These are phyloP conservation scores for Lucinisca nassula DNA, from an alignment of 2,888 invertebrate species.

Conservation along the genomic window DNA sequence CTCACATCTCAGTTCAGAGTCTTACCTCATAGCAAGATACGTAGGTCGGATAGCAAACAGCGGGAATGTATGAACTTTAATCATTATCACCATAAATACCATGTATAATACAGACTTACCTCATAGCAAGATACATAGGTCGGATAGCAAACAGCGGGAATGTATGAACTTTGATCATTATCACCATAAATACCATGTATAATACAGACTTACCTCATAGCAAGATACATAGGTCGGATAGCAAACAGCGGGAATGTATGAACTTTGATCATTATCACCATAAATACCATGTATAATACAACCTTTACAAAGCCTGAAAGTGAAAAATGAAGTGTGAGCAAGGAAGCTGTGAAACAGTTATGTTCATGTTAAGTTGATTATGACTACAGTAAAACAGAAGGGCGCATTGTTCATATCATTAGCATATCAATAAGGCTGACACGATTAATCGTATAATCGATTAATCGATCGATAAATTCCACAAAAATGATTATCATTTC, in stretches of 20 bases:
- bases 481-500: too few relatives aligned
- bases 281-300: constrained; percentile 96
- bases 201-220: constrained; percentile 94
- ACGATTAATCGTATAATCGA: too few relatives aligned
- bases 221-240: constrained; percentile 99
- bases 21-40: constrained; percentile 98
- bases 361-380: too few relatives aligned
- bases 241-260: constrained; percentile 99
- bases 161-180: constrained; percentile 99
- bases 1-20: too few relatives aligned
- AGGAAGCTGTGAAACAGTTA: too few relatives aligned
- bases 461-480: too few relatives aligned
- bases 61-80: constrained; percentile 98
- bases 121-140: constrained; percentile 99
- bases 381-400: too few relatives aligned
- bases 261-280: constrained; percentile 98
- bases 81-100: constrained; percentile 98
- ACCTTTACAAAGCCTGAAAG: constrained; percentile 91
- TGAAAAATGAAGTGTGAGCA: too few relatives aligned
- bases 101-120: constrained; percentile 94
- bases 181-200: constrained; percentile 96
- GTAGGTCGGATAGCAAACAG: constrained; percentile 99
- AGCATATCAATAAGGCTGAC: too few relatives aligned
- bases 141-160: constrained; percentile 99
- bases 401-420: too few relatives aligned